Conservation (phyloP, 1,140 invertebrate genomes). For the Vollenhovia emeryi region DNA sequence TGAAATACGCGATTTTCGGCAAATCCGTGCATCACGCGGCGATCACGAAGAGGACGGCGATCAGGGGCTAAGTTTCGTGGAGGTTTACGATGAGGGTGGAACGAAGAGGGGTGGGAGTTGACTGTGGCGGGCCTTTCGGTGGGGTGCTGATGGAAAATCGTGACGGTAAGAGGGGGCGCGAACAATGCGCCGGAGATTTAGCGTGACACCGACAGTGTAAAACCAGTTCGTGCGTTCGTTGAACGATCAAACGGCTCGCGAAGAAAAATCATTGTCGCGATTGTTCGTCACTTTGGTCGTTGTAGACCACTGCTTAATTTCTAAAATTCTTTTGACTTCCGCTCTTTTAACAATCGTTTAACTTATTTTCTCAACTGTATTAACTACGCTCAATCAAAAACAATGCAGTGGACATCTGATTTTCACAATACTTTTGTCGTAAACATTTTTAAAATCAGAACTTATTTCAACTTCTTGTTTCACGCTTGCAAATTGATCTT, state of each 20-base stretch:
- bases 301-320: background rate
- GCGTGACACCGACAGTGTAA: conserved; percentile 79
- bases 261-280: conserved; percentile 38
- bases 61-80: conserved; percentile 49
- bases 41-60: conserved; percentile 60
- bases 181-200: conserved; percentile 81
- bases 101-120: conserved; percentile 56
- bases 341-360: background rate
- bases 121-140: conserved; percentile 65
- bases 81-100: conserved; percentile 50
- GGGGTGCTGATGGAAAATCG: conserved; percentile 80
- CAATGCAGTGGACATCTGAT: background rate
- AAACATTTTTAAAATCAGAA: background rate
- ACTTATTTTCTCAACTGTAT: background rate
- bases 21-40: conserved; percentile 50
- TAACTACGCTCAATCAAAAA: background rate
- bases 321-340: background rate
- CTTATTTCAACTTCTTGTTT: background rate
- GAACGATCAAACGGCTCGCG: conserved; percentile 48
- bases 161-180: conserved; percentile 79
- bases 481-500: background rate
- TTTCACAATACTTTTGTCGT: background rate
- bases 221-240: conserved; percentile 68
- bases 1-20: conserved; percentile 57
- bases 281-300: conserved; percentile 8